phyloP scores from a whole-genome alignment of 2,113 vertebrate genomes.

The Gadus macrocephalus region DNA sequence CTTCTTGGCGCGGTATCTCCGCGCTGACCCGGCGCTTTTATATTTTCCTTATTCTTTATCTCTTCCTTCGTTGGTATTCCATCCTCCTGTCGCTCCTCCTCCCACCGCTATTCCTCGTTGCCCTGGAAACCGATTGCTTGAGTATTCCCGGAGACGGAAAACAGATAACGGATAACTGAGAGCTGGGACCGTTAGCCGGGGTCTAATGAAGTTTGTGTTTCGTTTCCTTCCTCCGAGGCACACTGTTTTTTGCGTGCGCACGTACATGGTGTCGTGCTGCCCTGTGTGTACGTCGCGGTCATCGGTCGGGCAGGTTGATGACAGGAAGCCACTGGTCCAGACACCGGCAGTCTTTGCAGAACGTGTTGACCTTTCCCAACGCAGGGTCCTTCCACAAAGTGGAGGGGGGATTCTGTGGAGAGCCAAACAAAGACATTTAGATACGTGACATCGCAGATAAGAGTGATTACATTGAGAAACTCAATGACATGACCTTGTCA shows the following conservation, averaged over 20 bases:
- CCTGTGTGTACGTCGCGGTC: constrained; percentile 49
- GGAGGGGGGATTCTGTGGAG: constrained; percentile 82
- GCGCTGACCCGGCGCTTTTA: too few species aligned
- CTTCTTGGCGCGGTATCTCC: constrained; percentile 24
- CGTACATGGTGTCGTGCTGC: neutral
- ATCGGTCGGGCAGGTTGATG: constrained; percentile 91
- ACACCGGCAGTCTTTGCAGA: constrained; percentile 92
- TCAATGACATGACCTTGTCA: too few species aligned
- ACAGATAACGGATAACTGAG: too few species aligned
- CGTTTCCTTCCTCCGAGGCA: constrained; percentile 41
- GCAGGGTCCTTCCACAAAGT: constrained; percentile 86
- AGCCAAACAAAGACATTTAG: constrained; percentile 7
- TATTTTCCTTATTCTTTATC: constrained; percentile 19
- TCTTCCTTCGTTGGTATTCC: neutral
- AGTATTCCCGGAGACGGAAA: constrained; percentile 1
- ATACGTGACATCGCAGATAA: constrained; percentile 11
- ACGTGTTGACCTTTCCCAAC: constrained; percentile 86
- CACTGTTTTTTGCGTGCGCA: neutral
- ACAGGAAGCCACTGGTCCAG: constrained; percentile 95
- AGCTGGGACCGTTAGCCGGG: constrained; percentile 39
- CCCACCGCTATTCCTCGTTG: too few species aligned
- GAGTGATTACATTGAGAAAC: neutral
- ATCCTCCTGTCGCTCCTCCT: too few species aligned
- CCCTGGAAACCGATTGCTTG: too few species aligned
- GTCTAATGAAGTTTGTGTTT: constrained; percentile 66